phyloP scores from a whole-genome alignment of 2,113 vertebrate genomes.

The Poeciliopsis occidentalis region DNA sequence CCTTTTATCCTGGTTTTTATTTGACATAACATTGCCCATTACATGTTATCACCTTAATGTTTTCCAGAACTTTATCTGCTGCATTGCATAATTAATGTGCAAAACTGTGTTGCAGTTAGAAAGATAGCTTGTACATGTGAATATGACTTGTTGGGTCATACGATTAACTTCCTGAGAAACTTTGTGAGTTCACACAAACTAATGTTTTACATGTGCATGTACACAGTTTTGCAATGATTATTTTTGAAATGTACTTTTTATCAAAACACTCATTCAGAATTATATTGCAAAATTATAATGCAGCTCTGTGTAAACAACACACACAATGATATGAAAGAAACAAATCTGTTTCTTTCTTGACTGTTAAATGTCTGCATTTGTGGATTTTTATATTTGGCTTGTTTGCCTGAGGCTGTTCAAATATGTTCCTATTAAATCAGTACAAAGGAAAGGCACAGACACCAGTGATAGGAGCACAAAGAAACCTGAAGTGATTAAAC shows the following conservation, averaged over 20 bases:
- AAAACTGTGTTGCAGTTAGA: background rate
- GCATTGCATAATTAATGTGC: background rate
- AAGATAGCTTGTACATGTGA: background rate
- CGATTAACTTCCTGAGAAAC: background rate
- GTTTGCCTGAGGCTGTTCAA: slow-evolving; percentile 44
- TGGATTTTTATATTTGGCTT: slow-evolving; percentile 37
- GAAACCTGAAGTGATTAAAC: slow-evolving; percentile 74
- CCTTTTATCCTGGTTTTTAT: background rate
- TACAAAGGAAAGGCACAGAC: slow-evolving; percentile 60
- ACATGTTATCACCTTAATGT: background rate
- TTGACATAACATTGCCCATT: background rate
- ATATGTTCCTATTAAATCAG: slow-evolving; percentile 73
- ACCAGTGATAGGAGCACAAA: slow-evolving; percentile 73
- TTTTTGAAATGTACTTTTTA: background rate
- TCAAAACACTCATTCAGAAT: background rate
- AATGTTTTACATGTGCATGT: background rate
- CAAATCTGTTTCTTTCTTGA: background rate
- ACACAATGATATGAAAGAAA: background rate
- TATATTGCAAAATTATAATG: background rate
- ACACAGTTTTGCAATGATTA: background rate
- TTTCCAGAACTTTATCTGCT: background rate
- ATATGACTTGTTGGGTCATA: background rate
- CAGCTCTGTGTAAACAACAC: background rate
- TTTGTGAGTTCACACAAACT: background rate
- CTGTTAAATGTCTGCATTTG: slow-evolving; percentile 37